A percentile compares a stretch with the other conserved stretches of the same genome.
phyloP scores from a whole-genome alignment of 2,888 invertebrate species.

The Sphaerophoria taeniata region DNA sequence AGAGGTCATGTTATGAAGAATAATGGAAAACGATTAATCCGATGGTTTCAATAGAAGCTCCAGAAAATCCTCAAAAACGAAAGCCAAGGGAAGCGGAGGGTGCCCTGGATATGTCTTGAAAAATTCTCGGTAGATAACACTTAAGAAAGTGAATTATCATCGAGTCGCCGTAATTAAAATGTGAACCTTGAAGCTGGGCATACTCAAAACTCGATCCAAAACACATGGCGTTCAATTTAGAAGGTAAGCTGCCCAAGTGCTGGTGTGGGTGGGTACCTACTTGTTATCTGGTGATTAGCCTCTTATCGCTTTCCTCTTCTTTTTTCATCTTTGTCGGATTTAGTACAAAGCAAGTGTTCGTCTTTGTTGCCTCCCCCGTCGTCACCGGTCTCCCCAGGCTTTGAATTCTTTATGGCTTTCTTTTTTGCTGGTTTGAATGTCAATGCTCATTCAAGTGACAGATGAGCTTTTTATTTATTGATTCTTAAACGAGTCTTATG shows the following conservation, averaged over 20 bases:
- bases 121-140: constrained; percentile 54
- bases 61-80: too few species aligned
- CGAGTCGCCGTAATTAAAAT: constrained; percentile 61
- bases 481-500: constrained; percentile 9
- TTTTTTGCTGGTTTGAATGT: constrained; percentile 2
- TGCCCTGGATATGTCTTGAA: constrained; percentile 20
- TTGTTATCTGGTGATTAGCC: constrained; percentile 67
- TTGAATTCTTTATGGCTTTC: background rate
- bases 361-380: background rate
- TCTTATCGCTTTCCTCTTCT: constrained; percentile 38
- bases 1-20: constrained; percentile 72
- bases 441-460: constrained; percentile 25
- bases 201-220: constrained; percentile 12
- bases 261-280: background rate
- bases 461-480: constrained; percentile 42
- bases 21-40: constrained; percentile 71
- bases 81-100: too few species aligned
- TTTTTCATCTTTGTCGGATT: constrained; percentile 1
- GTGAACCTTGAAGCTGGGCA: constrained; percentile 41
- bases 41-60: constrained; percentile 21
- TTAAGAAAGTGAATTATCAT: constrained; percentile 54
- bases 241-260: background rate
- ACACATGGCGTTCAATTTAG: constrained; percentile 54
- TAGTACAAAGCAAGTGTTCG: constrained; percentile 1
- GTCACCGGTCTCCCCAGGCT: background rate